Conservation (phyloP, 1,140 invertebrate species). For the Pogonomyrmex californicus region DNA sequence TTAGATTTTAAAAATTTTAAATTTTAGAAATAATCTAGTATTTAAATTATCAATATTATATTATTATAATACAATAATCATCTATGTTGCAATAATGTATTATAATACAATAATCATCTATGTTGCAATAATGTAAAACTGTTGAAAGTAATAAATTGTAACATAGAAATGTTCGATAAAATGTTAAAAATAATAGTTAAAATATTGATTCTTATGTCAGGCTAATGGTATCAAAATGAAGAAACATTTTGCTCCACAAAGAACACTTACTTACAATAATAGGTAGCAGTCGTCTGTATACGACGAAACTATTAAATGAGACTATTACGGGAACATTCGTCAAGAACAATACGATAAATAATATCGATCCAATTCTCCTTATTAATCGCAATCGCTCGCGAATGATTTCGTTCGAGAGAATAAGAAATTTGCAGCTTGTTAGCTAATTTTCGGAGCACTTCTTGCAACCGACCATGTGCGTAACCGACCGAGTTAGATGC, state of each 20-base stretch:
- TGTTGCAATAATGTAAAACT: not conserved
- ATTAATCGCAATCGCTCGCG: constrained; percentile 17
- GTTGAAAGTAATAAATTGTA: not conserved
- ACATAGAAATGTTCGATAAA: not conserved
- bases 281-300: not conserved
- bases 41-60: constrained; percentile 7
- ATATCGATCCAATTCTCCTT: constrained; percentile 18
- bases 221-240: constrained; percentile 12
- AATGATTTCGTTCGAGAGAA: constrained; percentile 29
- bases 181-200: constrained; percentile 10
- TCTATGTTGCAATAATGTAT: not conserved
- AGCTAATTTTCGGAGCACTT: not conserved
- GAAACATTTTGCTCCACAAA: constrained; percentile 15
- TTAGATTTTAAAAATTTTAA: not conserved
- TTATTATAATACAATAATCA: not conserved
- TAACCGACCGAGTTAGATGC: constrained; percentile 10
- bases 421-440: not conserved
- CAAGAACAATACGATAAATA: constrained; percentile 4
- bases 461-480: not conserved
- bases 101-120: not conserved
- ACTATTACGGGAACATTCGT: not conserved
- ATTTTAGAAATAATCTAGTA: not conserved
- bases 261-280: constrained; percentile 24
- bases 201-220: not conserved
- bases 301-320: constrained; percentile 10